Conservation (phyloP, 1,140 invertebrate species). For the Coenobita brevimanus region DNA sequence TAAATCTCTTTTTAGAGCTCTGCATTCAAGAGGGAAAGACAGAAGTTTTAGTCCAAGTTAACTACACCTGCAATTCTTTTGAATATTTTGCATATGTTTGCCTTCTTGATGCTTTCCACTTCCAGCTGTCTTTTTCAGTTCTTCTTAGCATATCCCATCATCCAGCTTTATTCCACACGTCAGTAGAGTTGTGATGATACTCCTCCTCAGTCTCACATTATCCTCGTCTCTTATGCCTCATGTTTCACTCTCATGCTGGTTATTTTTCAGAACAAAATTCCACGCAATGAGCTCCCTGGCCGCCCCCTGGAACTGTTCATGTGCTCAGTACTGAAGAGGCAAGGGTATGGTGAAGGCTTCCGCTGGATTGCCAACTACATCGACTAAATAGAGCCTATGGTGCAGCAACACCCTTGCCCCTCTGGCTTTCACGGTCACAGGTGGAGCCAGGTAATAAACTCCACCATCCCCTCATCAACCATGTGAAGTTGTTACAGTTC, state of each 20-base stretch:
- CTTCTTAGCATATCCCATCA: too few relatives aligned
- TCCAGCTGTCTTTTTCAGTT: too few relatives aligned
- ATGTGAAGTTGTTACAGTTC: neutral
- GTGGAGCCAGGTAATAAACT: neutral
- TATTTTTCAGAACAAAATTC: constrained; percentile 87
- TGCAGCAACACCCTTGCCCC: neutral
- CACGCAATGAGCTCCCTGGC: constrained; percentile 89
- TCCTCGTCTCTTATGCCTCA: neutral
- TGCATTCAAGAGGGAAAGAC: too few relatives aligned
- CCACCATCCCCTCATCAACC: neutral
- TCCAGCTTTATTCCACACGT: too few relatives aligned
- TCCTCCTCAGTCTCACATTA: too few relatives aligned
- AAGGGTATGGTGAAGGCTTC: constrained; percentile 99
- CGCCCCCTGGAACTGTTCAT: constrained; percentile 99
- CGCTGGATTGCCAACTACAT: constrained; percentile 99
- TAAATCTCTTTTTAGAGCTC: too few relatives aligned
- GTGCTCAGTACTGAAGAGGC: constrained; percentile 98
- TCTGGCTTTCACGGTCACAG: too few relatives aligned
- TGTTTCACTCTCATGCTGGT: neutral
- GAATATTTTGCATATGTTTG: too few relatives aligned
- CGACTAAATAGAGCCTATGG: constrained; percentile 79
- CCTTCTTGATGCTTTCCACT: too few relatives aligned
- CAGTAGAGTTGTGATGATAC: too few relatives aligned
- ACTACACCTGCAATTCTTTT: too few relatives aligned
- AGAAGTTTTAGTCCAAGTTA: too few relatives aligned